phyloP scores from a whole-genome alignment of 2,113 vertebrate genomes.

The Cranoglanis bouderius region DNA sequence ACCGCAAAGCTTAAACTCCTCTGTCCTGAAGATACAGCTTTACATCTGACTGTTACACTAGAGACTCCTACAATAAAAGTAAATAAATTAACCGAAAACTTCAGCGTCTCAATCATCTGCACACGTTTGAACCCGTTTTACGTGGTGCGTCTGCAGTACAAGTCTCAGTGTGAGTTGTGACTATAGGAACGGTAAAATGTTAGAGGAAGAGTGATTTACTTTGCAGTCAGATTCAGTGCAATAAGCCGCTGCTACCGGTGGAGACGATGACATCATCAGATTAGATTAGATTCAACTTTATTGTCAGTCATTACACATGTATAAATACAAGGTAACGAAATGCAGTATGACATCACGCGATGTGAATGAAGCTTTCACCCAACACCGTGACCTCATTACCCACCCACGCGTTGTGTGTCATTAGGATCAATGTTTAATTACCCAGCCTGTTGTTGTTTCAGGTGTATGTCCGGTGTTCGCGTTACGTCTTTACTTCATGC shows the following conservation, averaged over 20 bases:
- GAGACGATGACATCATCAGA: background rate
- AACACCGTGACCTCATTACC: conserved; percentile 49
- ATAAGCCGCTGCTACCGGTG: background rate
- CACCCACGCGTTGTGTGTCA: conserved; percentile 50
- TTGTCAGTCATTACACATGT: too few species aligned
- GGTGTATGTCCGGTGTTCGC: background rate
- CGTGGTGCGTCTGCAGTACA: background rate
- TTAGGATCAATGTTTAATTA: conserved; percentile 65
- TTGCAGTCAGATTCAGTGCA: background rate
- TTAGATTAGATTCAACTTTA: too few species aligned
- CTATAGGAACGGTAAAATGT: background rate
- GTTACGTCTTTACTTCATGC: conserved; percentile 13
- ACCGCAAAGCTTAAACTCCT: background rate
- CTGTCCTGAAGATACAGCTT: background rate
- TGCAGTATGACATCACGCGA: background rate
- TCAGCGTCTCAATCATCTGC: background rate
- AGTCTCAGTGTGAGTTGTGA: background rate
- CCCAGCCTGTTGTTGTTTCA: conserved; percentile 47
- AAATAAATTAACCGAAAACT: background rate
- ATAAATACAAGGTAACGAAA: too few species aligned
- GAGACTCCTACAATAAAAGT: background rate
- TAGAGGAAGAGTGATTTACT: background rate
- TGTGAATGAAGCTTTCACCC: background rate
- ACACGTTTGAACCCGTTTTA: background rate
- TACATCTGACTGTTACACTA: background rate